Conservation (phyloP, 2,888 invertebrate species). For the Caenorhabditis panamensis region DNA sequence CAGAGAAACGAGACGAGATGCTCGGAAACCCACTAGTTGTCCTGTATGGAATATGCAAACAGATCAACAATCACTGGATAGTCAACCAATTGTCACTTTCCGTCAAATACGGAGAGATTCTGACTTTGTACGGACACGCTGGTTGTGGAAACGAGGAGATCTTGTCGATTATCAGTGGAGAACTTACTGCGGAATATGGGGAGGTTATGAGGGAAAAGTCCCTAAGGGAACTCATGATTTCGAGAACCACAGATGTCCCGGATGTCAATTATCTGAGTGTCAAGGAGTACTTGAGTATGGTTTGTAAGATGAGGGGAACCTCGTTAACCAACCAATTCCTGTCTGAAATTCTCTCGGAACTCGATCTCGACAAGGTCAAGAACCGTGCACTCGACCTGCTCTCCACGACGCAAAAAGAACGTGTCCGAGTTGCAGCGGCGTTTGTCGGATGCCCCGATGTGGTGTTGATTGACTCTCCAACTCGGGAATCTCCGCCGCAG, state of each 20-base stretch:
- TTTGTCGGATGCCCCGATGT: conserved; percentile 48
- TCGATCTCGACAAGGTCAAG: conserved; percentile 13
- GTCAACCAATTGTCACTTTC: conserved; percentile 34
- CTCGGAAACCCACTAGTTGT: conserved; percentile 13
- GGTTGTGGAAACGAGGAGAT: conserved; percentile 51
- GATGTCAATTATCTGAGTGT: conserved; percentile 43
- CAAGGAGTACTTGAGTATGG: conserved; percentile 13
- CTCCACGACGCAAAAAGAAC: conserved; percentile 41
- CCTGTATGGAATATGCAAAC: conserved; percentile 42
- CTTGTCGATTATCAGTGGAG: conserved; percentile 30
- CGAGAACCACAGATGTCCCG: conserved; percentile 24
- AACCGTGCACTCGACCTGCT: conserved; percentile 23
- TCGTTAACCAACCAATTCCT: no score
- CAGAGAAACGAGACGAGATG: background rate
- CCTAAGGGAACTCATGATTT: conserved; percentile 22
- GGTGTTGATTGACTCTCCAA: conserved; percentile 46
- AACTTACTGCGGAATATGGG: conserved; percentile 43
- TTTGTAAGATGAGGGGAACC: conserved; percentile 25
- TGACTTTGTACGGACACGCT: conserved; percentile 40
- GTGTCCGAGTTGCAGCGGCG: conserved; percentile 44
- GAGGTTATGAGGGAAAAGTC: conserved; percentile 21
- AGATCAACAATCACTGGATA: conserved; percentile 28
- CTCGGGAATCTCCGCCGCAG: conserved; percentile 25
- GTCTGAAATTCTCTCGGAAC: background rate
- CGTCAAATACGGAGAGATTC: conserved; percentile 27